These are phyloP conservation scores for Pheosia gnoma DNA, from an alignment of 2,888 invertebrate genomes.

Conservation along the genomic window DNA sequence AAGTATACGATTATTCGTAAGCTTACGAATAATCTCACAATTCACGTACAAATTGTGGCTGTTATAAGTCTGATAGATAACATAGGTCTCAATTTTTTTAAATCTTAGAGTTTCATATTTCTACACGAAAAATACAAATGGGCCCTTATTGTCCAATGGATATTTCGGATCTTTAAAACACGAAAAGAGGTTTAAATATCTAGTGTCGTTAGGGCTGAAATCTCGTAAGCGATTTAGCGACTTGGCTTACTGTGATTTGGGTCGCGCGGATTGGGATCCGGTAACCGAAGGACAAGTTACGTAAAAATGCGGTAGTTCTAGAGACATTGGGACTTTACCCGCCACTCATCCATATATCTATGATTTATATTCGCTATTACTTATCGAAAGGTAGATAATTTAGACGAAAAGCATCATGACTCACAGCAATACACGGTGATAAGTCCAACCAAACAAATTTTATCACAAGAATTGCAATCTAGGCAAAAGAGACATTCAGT, in stretches of 20 bases:
- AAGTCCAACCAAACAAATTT: neutral
- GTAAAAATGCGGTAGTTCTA: conserved; percentile 2
- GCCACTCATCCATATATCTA: neutral
- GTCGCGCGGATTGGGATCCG: conserved; percentile 4
- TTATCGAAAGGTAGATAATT: no score
- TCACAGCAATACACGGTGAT: no score
- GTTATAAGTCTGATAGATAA: no score
- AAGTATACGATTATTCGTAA: no score
- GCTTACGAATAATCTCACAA: no score
- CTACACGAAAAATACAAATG: neutral
- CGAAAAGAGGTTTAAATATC: neutral
- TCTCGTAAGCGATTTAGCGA: neutral
- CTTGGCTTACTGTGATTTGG: conserved; percentile 5
- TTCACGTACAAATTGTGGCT: no score
- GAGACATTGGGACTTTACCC: neutral
- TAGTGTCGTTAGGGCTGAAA: neutral
- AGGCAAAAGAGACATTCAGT: neutral
- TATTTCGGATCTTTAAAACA: neutral
- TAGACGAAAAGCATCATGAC: no score
- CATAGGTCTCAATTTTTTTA: no score
- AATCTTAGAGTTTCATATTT: no score
- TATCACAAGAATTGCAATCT: neutral
- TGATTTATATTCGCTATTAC: neutral
- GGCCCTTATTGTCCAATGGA: neutral
- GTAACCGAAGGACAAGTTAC: conserved; percentile 1